A percentile compares a stretch with the other conserved stretches of the same genome.
phyloP scores from a whole-genome alignment of 2,888 invertebrate species.

The Sialis lutaria region DNA sequence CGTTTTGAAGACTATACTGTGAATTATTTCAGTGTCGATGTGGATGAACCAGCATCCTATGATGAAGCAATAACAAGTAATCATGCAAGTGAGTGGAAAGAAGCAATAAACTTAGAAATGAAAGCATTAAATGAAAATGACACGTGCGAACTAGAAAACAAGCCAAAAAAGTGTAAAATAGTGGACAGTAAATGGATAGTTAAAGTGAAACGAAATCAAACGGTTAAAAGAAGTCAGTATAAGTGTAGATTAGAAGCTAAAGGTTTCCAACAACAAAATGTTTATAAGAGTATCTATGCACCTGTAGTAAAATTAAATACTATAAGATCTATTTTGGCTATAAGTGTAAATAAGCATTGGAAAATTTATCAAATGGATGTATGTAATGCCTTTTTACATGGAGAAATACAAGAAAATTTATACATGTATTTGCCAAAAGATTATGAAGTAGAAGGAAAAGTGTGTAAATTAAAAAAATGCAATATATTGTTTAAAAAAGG shows the following conservation, averaged over 20 bases:
- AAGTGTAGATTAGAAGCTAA: slow-evolving; percentile 4
- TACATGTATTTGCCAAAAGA: slow-evolving; percentile 4
- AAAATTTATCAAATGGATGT: slow-evolving; percentile 5
- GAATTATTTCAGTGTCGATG: slow-evolving; percentile 3
- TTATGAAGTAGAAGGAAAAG: slow-evolving; percentile 3
- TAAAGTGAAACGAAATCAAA: slow-evolving; percentile 1
- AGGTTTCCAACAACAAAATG: slow-evolving; percentile 5
- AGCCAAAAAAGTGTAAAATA: background rate
- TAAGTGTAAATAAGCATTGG: slow-evolving; percentile 5
- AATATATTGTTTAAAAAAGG: slow-evolving; percentile 6
- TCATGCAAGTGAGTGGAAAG: background rate
- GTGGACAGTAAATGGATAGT: no score
- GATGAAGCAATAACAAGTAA: slow-evolving; percentile 4
- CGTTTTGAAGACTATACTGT: slow-evolving; percentile 1
- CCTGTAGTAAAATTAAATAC: slow-evolving; percentile 5
- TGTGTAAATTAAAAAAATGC: slow-evolving; percentile 5
- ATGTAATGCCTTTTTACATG: background rate
- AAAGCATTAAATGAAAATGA: slow-evolving; percentile 1
- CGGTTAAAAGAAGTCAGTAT: slow-evolving; percentile 2
- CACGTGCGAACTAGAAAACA: background rate
- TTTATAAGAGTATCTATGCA: slow-evolving; percentile 4
- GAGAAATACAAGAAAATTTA: background rate
- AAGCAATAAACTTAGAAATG: background rate
- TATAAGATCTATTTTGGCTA: slow-evolving; percentile 4
- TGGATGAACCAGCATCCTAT: slow-evolving; percentile 2